A percentile compares a stretch with the other conserved stretches of the same genome.
Conservation (phyloP, 1,140 invertebrate species). For the Sycophila sp. region DNA sequence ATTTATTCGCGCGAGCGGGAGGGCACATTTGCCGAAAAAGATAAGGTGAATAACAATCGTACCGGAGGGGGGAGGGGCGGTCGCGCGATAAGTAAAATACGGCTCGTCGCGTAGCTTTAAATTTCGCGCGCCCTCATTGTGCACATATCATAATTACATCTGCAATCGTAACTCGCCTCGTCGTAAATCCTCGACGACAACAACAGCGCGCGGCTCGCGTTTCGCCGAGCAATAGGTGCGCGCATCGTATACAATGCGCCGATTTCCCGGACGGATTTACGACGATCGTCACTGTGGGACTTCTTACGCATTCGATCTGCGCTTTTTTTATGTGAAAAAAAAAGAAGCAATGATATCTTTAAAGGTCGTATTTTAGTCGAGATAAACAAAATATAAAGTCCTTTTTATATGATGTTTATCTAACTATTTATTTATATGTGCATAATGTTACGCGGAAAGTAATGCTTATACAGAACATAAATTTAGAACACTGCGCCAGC, state of each 20-base stretch:
- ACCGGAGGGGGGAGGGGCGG: neutral
- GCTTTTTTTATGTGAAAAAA: neutral
- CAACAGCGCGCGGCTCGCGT: slow-evolving; percentile 21
- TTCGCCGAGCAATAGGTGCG: neutral
- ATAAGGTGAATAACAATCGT: slow-evolving; percentile 15
- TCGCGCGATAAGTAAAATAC: slow-evolving; percentile 30
- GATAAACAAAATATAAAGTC: too few relatives aligned
- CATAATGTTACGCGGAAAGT: too few relatives aligned
- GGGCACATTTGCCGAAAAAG: neutral
- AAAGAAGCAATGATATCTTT: too few relatives aligned
- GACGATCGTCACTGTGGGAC: neutral
- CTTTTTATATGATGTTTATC: too few relatives aligned
- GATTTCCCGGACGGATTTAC: slow-evolving; percentile 21
- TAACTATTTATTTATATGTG: too few relatives aligned
- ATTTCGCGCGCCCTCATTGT: slow-evolving; percentile 34
- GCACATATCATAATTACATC: slow-evolving; percentile 48
- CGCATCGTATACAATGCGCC: neutral
- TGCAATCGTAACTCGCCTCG: slow-evolving; percentile 44
- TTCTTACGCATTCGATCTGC: too few relatives aligned
- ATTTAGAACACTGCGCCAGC: too few relatives aligned
- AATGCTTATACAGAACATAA: too few relatives aligned
- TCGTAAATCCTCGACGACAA: slow-evolving; percentile 4
- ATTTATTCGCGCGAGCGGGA: too few relatives aligned
- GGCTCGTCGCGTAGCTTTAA: slow-evolving; percentile 32
- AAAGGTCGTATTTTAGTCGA: too few relatives aligned